Percentiles rank a stretch among this genome's conserved stretches.
Evolutionary conservation across 1,140 invertebrate genomes (phyloP).

Genomic region (Zaprionus camerounensis): DNA sequence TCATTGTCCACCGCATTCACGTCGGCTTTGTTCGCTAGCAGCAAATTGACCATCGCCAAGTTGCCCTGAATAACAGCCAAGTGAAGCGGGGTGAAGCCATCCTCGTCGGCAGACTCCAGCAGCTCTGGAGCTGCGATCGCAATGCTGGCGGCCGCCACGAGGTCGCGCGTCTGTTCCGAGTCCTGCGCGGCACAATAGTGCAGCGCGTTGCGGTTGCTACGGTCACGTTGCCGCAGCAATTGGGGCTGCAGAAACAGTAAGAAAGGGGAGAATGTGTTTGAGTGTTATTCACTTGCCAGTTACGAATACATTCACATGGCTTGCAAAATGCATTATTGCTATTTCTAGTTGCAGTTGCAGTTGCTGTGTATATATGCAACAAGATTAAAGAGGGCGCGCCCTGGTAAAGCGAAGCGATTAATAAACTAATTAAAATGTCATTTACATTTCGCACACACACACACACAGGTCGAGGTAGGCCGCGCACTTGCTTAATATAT

Average conservation of each 20-base stretch:
- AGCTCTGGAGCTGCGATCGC: slow-evolving; percentile 90
- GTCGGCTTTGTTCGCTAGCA: slow-evolving; percentile 93
- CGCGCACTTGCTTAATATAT: slow-evolving; percentile 50
- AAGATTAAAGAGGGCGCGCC: not conserved
- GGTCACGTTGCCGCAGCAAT: slow-evolving; percentile 88
- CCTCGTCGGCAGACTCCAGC: slow-evolving; percentile 93
- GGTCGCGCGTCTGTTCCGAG: slow-evolving; percentile 86
- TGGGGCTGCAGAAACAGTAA: slow-evolving; percentile 85
- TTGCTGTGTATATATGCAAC: not conserved
- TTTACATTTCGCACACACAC: slow-evolving; percentile 56
- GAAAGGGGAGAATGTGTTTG: not conserved
- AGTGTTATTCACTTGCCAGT: not conserved
- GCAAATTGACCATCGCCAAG: slow-evolving; percentile 91
- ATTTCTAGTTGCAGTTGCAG: not conserved
- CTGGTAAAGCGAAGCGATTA: slow-evolving; percentile 51
- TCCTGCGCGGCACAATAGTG: slow-evolving; percentile 92
- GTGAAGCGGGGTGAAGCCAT: slow-evolving; percentile 97
- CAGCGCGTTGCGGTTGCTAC: slow-evolving; percentile 93
- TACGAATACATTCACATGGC: not conserved
- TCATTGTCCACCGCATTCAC: slow-evolving; percentile 96
- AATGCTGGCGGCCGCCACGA: slow-evolving; percentile 87
- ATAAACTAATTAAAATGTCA: slow-evolving; percentile 83
- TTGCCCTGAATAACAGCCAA: slow-evolving; percentile 96
- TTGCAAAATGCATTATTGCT: not conserved
- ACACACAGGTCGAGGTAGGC: not conserved